Conservation (phyloP, 2,113 vertebrate genomes). For the Brevimyrus niger region DNA sequence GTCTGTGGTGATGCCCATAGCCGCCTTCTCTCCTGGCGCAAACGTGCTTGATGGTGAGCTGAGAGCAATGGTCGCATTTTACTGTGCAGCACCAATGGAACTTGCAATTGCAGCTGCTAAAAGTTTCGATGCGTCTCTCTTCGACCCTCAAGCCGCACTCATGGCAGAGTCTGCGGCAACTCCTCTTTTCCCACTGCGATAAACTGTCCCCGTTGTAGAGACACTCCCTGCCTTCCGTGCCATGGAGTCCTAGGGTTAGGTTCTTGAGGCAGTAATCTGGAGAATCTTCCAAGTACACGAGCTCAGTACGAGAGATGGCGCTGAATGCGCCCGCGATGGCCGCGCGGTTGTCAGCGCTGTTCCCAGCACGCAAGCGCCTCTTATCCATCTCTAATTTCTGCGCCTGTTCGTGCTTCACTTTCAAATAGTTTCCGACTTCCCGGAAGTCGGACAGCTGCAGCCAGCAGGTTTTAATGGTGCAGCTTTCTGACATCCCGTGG, state of each 20-base stretch:
- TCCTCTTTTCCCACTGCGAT: conserved; percentile 70
- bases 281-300: conserved; percentile 89
- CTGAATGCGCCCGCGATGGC: conserved; percentile 66
- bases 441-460: conserved; percentile 83
- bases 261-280: conserved; percentile 88
- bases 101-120: conserved; percentile 88
- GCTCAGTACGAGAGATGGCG: conserved; percentile 63
- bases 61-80: conserved; percentile 79
- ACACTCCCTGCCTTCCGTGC: conserved; percentile 89
- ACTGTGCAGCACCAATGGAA: conserved; percentile 97
- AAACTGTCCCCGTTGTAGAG: conserved; percentile 65
- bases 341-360: conserved; percentile 77
- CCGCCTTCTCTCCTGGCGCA: conserved; percentile 58
- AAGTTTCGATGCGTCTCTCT: conserved; percentile 67
- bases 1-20: conserved; percentile 38
- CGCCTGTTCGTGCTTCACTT: conserved; percentile 76
- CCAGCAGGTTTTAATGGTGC: conserved; percentile 93
- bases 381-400: conserved; percentile 85
- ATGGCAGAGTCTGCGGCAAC: conserved; percentile 79
- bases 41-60: conserved; percentile 71
- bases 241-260: conserved; percentile 73
- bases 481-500: conserved; percentile 94
- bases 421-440: conserved; percentile 82
- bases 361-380: conserved; percentile 67
- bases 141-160: conserved; percentile 83